Evolutionary conservation across 2,113 vertebrate genomes (phyloP).

Genomic region (Tachysurus vachellii): DNA sequence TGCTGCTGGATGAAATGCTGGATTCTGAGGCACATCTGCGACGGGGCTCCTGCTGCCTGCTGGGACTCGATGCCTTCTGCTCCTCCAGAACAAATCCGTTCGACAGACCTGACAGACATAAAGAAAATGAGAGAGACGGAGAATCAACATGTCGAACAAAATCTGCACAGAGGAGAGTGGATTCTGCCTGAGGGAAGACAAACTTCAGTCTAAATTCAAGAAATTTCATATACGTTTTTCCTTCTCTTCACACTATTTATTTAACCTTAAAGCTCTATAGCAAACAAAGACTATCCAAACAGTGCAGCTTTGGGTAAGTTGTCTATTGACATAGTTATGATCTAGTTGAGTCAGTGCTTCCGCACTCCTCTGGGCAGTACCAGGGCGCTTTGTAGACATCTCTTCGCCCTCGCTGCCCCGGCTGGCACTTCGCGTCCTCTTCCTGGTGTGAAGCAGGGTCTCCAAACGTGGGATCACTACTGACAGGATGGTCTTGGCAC

Average conservation of each 20-base stretch:
- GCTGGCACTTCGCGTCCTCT: conserved; percentile 88
- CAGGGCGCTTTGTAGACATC: conserved; percentile 86
- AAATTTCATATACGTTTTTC: neutral
- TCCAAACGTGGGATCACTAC: conserved; percentile 98
- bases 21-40: conserved; percentile 94
- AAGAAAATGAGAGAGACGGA: neutral
- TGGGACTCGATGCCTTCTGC: conserved; percentile 73
- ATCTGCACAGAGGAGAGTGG: conserved; percentile 17
- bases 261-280: neutral
- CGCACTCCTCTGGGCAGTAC: conserved; percentile 66
- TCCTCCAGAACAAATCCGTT: conserved; percentile 83
- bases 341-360: conserved; percentile 9
- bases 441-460: conserved; percentile 93
- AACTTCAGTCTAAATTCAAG: conserved; percentile 15
- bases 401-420: conserved; percentile 81
- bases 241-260: neutral
- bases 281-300: conserved; percentile 15
- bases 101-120: conserved; percentile 77
- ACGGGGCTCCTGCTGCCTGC: conserved; percentile 80
- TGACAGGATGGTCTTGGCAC: conserved; percentile 96
- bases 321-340: conserved; percentile 13
- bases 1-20: conserved; percentile 92
- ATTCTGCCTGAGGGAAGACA: conserved; percentile 28
- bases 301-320: neutral
- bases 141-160: conserved; percentile 21